Conservation (phyloP, 2,888 invertebrate species). For the Amphimallon solstitiale region DNA sequence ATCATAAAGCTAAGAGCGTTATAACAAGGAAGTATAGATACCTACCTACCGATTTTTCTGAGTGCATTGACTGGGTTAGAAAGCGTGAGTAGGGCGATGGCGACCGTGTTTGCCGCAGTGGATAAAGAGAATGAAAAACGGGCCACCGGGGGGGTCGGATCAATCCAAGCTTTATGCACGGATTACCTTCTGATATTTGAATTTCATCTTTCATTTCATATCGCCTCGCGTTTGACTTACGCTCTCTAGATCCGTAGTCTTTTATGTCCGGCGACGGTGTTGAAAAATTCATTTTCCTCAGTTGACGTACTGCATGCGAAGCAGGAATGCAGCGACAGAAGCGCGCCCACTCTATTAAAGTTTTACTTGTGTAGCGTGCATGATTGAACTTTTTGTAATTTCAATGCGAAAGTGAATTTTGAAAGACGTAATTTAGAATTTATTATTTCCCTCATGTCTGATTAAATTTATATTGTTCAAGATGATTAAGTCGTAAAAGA, state of each 20-base stretch:
- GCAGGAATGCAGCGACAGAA: neutral
- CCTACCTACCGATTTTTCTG: no score
- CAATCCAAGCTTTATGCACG: slow-evolving; percentile 23
- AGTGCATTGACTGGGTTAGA: no score
- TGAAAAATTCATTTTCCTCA: slow-evolving; percentile 32
- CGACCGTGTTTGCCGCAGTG: slow-evolving; percentile 20
- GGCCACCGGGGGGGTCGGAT: slow-evolving; percentile 10
- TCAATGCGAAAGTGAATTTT: no score
- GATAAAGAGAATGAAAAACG: slow-evolving; percentile 27
- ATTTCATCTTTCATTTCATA: slow-evolving; percentile 39
- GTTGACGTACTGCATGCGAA: slow-evolving; percentile 8
- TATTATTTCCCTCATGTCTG: no score
- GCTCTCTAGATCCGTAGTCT: neutral
- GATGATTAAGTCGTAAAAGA: neutral
- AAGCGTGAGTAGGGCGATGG: no score
- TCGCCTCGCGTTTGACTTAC: slow-evolving; percentile 30
- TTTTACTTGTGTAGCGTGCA: neutral
- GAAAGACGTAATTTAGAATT: no score
- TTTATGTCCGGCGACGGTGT: slow-evolving; percentile 22
- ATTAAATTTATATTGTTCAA: slow-evolving; percentile 1
- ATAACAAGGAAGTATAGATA: no score
- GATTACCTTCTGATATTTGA: slow-evolving; percentile 38
- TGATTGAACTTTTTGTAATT: no score
- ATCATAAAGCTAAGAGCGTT: no score
- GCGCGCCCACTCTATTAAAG: neutral